A percentile compares a stretch with the other conserved stretches of the same genome.
Conservation (phyloP, 2,888 invertebrate species). For the Pilophorus perplexus region DNA sequence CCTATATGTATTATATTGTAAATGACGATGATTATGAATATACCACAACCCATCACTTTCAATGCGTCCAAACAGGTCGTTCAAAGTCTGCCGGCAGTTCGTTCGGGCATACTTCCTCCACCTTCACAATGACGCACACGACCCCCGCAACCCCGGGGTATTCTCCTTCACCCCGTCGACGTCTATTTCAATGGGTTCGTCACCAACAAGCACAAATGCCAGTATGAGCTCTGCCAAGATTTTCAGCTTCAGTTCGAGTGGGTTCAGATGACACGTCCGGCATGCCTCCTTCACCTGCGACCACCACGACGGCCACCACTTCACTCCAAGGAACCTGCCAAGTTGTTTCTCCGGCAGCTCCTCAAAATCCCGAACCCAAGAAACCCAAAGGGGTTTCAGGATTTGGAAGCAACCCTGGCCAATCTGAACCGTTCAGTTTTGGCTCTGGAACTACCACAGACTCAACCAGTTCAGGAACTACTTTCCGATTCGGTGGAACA, state of each 20-base stretch:
- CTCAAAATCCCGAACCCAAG: conserved; percentile 9
- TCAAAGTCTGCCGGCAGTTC: not conserved
- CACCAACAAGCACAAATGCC: not conserved
- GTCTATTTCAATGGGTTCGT: not conserved
- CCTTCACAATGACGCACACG: not conserved
- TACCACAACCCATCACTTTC: not conserved
- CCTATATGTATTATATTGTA: too few species aligned
- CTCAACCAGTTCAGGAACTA: not conserved
- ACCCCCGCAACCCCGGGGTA: conserved; percentile 28
- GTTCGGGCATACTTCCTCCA: not conserved
- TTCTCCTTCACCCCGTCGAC: conserved; percentile 16
- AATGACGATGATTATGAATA: too few species aligned
- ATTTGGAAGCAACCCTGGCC: not conserved
- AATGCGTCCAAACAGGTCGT: not conserved
- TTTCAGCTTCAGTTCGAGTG: not conserved
- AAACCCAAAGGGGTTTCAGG: conserved; percentile 4
- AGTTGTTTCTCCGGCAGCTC: not conserved
- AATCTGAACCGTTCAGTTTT: not conserved
- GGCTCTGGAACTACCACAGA: not conserved
- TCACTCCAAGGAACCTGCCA: not conserved
- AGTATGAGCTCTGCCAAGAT: not conserved
- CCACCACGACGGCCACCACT: not conserved
- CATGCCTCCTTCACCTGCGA: conserved; percentile 9
- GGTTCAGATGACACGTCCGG: not conserved
- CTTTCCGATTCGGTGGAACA: not conserved